Evolutionary conservation across 2,888 invertebrate species (phyloP), one percentile per base, ranked within the genome.

Genomic region (Tiliacea citrago): DNA sequence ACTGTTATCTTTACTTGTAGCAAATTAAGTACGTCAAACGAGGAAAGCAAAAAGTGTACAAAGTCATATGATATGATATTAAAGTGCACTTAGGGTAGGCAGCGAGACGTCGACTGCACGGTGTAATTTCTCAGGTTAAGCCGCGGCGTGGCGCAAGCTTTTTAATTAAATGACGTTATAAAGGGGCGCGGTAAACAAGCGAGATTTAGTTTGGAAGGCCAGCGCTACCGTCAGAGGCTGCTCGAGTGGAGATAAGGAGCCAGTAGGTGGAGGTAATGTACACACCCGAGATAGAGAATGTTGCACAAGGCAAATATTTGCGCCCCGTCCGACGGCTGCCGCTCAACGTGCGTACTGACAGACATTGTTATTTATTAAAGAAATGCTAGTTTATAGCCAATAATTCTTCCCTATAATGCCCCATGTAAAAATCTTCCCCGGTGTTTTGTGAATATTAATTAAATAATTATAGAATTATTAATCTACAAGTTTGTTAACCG

Each of bases 251-350:
- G 95, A 95, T 95, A 95, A 95, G 92, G 89, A 89, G 86, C 83
- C 85, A 88, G 90, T 89, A 90, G 91, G 90, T 90, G 90, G 90
- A 92, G 90, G 90, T 90, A 92, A 90, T 91, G 91, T 94, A 94
- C 92, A 93, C 91, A 93, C 77, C 75, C 81, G 84, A 92, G 93
- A 94, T 94, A 94, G 90, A 88, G 86, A 90, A 89, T 90, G 90
- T 92, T 94, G 92, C 91, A 92, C 90, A 91, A 90, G 86, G 90
- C 91, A 92, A 95, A 95, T 93, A 94, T 95, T 94, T 93, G 92
- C 84, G 83, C 79, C 83, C 81, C 83, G 83, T 77, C 75, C 76
- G 81, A 77, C 85, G 67, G 78, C 65, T 81, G 80, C 78, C 84
- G 77, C 83, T 79, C 80, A 79, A 87, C 88, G 77, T 85, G 87